phyloP scores from a whole-genome alignment of 2,888 invertebrate genomes.

The Helicoverpa assulta region DNA sequence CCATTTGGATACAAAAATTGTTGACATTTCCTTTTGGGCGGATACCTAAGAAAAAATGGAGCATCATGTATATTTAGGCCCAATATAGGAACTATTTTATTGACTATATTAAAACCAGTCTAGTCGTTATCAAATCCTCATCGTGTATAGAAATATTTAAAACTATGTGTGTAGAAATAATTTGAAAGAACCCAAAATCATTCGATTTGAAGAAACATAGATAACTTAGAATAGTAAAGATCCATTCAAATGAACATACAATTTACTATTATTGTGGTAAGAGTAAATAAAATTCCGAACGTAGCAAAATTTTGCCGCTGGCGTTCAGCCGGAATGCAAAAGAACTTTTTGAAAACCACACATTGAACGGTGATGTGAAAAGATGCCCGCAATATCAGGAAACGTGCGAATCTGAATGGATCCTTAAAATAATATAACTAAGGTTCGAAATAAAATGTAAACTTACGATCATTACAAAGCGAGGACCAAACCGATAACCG shows the following conservation, averaged over 20 bases:
- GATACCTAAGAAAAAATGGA: constrained; percentile 35
- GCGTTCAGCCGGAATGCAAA: not conserved
- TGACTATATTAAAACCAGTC: constrained; percentile 15
- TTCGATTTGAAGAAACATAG: not conserved
- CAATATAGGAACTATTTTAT: constrained; percentile 22
- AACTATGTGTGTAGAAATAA: constrained; percentile 4
- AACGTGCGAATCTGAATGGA: not conserved
- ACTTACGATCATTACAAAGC: constrained; percentile 20
- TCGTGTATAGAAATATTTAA: constrained; percentile 17
- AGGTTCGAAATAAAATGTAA: constrained; percentile 12
- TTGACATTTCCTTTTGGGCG: constrained; percentile 18
- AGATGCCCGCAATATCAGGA: not conserved
- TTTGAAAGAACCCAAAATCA: not conserved
- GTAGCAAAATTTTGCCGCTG: not conserved
- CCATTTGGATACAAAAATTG: constrained; percentile 28
- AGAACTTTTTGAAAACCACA: not conserved
- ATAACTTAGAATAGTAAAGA: not conserved
- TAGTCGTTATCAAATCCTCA: constrained; percentile 18
- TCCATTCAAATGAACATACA: not conserved
- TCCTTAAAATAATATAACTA: constrained; percentile 2
- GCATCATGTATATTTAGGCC: constrained; percentile 26
- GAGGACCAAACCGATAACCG: constrained; percentile 23
- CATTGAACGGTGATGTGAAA: not conserved
- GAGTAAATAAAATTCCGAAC: not conserved
- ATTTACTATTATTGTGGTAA: not conserved